These are phyloP conservation scores for Automeris io DNA, from an alignment of 2,888 invertebrate species.

Conservation along the genomic window DNA sequence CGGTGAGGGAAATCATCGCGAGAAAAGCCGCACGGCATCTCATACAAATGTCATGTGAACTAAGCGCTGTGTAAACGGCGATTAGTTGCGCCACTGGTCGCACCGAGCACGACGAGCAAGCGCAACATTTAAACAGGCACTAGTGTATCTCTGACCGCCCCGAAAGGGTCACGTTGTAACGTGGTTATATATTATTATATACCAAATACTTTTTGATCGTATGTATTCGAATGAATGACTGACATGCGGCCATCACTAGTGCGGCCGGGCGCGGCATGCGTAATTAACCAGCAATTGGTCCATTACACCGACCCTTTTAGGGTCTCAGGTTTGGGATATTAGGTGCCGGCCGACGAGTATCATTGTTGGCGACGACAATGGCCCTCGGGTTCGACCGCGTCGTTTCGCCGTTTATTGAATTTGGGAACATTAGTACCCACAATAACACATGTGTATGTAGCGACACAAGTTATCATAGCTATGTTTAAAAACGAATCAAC, in stretches of 20 bases:
- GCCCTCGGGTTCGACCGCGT: conserved; percentile 7
- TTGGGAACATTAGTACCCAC: conserved; percentile 1
- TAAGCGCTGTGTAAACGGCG: no score
- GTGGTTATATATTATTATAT: no score
- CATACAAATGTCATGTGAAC: no score
- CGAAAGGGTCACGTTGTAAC: no score
- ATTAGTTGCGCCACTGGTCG: no score
- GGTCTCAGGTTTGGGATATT: conserved; percentile 40
- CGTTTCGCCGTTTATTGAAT: conserved; percentile 9
- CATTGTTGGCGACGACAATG: conserved; percentile 23
- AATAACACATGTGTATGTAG: background rate
- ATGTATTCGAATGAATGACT: no score
- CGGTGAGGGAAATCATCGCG: no score
- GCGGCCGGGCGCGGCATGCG: conserved; percentile 19
- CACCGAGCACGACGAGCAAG: no score
- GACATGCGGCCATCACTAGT: background rate
- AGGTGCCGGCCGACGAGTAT: conserved; percentile 48
- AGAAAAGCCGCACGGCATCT: no score
- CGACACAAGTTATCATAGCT: background rate
- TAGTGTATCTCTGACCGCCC: no score
- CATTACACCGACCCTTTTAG: conserved; percentile 49
- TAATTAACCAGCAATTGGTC: conserved; percentile 55
- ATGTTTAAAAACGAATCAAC: background rate
- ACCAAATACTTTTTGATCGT: no score
- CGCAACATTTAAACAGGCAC: no score